These are phyloP conservation scores for Cataglyphis hispanica DNA, from an alignment of 1,140 invertebrate genomes.

Conservation along the genomic window DNA sequence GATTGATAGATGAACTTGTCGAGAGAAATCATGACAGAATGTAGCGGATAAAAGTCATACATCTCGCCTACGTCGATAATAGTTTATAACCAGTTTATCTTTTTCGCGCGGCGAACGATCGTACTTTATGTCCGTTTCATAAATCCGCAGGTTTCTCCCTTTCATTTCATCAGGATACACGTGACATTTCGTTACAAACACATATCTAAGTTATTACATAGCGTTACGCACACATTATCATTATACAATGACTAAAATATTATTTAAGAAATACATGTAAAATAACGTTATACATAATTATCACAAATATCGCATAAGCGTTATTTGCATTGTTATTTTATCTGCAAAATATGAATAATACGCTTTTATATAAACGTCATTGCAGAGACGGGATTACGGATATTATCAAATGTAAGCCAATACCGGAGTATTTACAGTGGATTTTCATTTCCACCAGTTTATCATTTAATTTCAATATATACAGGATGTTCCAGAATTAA, in stretches of 20 bases:
- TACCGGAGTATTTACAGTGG: neutral
- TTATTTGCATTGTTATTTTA: neutral
- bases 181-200: neutral
- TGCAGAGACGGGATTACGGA: neutral
- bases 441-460: neutral
- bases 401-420: conserved; percentile 27
- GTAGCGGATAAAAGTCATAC: conserved; percentile 32
- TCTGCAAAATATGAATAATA: neutral
- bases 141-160: conserved; percentile 1
- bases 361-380: neutral
- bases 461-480: neutral
- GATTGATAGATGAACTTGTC: conserved; percentile 6
- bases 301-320: neutral
- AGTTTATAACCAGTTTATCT: conserved; percentile 54
- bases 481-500: no score
- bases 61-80: conserved; percentile 29
- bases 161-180: neutral
- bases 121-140: conserved; percentile 15
- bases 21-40: conserved; percentile 34
- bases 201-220: neutral
- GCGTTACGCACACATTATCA: neutral
- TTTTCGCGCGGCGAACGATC: conserved; percentile 11
- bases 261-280: neutral
- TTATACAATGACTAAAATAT: neutral
- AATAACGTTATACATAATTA: no score